A percentile compares a stretch with the other conserved stretches of the same genome.
Conservation (phyloP, 64 coral and sea anemone species). For the Stichodactyla mertensii region DNA sequence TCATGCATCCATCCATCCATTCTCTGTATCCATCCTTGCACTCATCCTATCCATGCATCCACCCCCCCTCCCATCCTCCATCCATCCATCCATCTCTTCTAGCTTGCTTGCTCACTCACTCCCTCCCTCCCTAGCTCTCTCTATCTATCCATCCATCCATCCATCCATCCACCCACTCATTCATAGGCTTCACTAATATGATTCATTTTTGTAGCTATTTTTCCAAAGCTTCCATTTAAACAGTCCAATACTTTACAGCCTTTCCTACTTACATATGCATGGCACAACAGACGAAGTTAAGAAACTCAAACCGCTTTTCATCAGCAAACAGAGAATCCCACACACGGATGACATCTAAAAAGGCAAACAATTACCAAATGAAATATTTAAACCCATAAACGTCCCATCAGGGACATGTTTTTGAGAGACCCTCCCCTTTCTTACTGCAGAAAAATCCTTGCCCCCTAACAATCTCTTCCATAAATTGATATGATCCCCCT, state of each 20-base stretch:
- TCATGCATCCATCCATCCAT: no score
- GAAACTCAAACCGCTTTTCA: conserved; percentile 89
- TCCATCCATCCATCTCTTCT: background rate
- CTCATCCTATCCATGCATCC: background rate
- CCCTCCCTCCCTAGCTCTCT: background rate
- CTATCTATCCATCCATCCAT: background rate
- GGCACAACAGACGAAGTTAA: conserved; percentile 95
- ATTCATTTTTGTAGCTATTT: background rate
- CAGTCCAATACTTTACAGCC: background rate
- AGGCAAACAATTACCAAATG: background rate
- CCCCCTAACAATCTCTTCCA: no score
- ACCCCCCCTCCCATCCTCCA: background rate
- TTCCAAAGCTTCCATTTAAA: no score
- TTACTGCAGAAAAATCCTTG: no score
- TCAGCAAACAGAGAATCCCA: conserved; percentile 98
- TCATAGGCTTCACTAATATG: no score
- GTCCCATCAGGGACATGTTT: background rate
- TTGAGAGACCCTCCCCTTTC: no score
- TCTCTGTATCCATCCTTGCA: background rate
- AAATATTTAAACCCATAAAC: background rate
- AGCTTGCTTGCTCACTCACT: no score
- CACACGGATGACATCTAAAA: conserved; percentile 90
- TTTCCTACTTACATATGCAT: conserved; percentile 86
- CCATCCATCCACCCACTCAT: background rate
- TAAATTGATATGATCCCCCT: no score